phyloP scores from a whole-genome alignment of 2,113 vertebrate species.

The Archocentrus centrarchus region DNA sequence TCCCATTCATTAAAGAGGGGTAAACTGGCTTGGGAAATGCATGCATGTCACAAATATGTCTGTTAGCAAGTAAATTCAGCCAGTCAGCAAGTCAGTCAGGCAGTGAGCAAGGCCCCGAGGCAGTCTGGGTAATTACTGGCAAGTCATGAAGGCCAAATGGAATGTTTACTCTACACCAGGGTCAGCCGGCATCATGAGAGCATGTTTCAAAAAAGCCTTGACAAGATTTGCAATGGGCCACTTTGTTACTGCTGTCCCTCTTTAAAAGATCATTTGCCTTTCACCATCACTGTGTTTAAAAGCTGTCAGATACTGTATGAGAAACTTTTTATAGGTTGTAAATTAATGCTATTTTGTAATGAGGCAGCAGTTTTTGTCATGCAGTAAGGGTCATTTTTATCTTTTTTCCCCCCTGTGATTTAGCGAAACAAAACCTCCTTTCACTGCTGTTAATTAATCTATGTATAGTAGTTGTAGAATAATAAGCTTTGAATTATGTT shows the following conservation, averaged over 20 bases:
- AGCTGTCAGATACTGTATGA: constrained; percentile 12
- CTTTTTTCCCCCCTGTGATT: neutral
- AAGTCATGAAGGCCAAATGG: constrained; percentile 81
- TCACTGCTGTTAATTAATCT: constrained; percentile 29
- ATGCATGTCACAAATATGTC: constrained; percentile 63
- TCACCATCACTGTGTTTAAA: constrained; percentile 21
- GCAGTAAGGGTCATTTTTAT: neutral
- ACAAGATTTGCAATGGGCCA: constrained; percentile 69
- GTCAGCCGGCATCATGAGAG: constrained; percentile 68
- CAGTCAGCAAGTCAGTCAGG: constrained; percentile 41
- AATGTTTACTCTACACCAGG: constrained; percentile 81
- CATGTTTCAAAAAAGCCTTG: constrained; percentile 61
- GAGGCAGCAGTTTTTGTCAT: neutral
- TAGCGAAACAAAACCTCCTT: neutral
- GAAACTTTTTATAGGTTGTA: neutral
- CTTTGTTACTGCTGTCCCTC: constrained; percentile 66
- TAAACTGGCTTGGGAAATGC: constrained; percentile 59
- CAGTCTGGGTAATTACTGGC: constrained; percentile 80
- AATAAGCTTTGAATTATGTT: constrained; percentile 52
- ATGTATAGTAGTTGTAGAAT: constrained; percentile 39
- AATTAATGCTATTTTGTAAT: neutral
- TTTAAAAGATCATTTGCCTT: constrained; percentile 63
- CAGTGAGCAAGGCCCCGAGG: constrained; percentile 67
- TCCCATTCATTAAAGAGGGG: constrained; percentile 42
- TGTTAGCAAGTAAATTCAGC: constrained; percentile 68